Percentiles rank a stretch among this genome's conserved stretches.
phyloP scores from a whole-genome alignment of 1,140 invertebrate genomes.

The Drosophila pruinosa region DNA sequence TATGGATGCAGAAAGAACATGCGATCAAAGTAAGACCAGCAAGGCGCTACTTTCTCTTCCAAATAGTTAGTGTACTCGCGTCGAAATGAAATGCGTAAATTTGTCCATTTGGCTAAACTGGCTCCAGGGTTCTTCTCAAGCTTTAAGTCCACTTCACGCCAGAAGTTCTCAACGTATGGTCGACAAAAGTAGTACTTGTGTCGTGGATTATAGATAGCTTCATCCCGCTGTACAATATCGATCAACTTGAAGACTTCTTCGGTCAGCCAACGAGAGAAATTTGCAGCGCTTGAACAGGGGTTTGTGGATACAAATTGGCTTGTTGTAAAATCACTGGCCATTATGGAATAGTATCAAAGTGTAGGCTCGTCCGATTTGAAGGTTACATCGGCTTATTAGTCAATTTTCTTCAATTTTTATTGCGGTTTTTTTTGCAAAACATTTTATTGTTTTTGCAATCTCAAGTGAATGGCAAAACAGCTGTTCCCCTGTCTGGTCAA shows the following conservation, averaged over 20 bases:
- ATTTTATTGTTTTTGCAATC: slow-evolving; percentile 40
- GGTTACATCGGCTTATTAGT: slow-evolving; percentile 10
- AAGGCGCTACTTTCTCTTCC: slow-evolving; percentile 77
- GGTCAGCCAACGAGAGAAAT: slow-evolving; percentile 73
- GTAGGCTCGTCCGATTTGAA: not conserved
- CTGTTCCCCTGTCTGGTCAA: slow-evolving; percentile 1
- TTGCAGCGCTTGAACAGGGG: slow-evolving; percentile 42
- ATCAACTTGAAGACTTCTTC: slow-evolving; percentile 80
- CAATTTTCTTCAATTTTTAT: slow-evolving; percentile 24
- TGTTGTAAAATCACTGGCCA: slow-evolving; percentile 56
- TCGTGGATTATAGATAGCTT: slow-evolving; percentile 79
- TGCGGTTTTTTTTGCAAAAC: slow-evolving; percentile 37
- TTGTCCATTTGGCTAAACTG: slow-evolving; percentile 82
- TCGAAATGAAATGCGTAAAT: slow-evolving; percentile 76
- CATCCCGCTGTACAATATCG: slow-evolving; percentile 77
- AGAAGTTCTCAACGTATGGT: slow-evolving; percentile 80
- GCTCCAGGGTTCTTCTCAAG: slow-evolving; percentile 81
- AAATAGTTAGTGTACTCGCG: slow-evolving; percentile 78
- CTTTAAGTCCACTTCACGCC: slow-evolving; percentile 76
- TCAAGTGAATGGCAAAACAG: slow-evolving; percentile 35
- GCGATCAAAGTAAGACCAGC: slow-evolving; percentile 80
- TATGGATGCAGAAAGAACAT: slow-evolving; percentile 81
- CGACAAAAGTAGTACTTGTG: slow-evolving; percentile 81
- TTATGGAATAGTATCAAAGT: slow-evolving; percentile 3
- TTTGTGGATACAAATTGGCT: slow-evolving; percentile 56